Conservation (phyloP, 2,888 invertebrate genomes). For the Galerucella pusilla region DNA sequence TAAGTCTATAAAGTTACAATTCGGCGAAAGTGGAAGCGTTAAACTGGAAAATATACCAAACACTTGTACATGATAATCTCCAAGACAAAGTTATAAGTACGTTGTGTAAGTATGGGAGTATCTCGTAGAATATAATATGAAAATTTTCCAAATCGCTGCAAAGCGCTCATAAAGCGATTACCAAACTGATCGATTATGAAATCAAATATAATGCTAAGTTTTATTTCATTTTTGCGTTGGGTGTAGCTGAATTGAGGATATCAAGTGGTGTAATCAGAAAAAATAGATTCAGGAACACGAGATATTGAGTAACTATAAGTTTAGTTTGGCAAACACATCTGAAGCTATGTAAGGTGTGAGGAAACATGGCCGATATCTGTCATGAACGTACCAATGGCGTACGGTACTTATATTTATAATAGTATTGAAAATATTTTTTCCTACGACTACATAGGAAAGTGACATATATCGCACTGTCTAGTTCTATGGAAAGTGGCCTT, state of each 20-base stretch:
- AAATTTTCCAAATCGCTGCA: not conserved
- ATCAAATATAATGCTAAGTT: not conserved
- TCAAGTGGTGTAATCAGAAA: not conserved
- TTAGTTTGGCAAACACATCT: too few relatives aligned
- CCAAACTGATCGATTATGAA: not conserved
- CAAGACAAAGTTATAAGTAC: conserved; percentile 2
- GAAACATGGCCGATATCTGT: too few relatives aligned
- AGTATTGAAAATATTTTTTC: too few relatives aligned
- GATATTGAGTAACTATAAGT: too few relatives aligned
- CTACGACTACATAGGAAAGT: too few relatives aligned
- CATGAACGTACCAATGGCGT: too few relatives aligned
- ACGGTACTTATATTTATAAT: too few relatives aligned
- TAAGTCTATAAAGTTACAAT: not conserved
- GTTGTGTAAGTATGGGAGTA: not conserved
- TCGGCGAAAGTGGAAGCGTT: not conserved
- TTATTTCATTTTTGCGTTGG: not conserved
- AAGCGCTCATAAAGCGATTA: not conserved
- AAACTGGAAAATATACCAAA: not conserved
- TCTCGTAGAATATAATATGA: not conserved
- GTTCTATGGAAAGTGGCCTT: too few relatives aligned
- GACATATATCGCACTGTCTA: too few relatives aligned
- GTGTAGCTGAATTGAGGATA: not conserved
- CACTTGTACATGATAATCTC: conserved; percentile 3
- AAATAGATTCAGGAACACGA: not conserved
- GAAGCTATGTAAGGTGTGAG: too few relatives aligned